Conservation (phyloP, 2,888 invertebrate species). For the Mactromeris polynyma region DNA sequence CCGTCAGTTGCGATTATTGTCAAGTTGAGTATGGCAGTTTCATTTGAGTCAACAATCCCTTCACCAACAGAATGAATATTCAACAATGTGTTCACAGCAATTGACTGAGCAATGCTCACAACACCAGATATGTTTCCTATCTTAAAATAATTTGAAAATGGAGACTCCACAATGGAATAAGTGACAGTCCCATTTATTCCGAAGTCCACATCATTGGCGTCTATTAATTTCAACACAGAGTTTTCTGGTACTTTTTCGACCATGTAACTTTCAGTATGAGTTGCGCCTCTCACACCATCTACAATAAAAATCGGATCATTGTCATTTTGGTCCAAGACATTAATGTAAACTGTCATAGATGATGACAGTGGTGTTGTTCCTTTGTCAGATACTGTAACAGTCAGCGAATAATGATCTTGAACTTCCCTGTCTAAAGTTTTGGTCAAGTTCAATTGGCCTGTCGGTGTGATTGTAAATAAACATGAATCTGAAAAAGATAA, state of each 20-base stretch:
- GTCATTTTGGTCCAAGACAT: slow-evolving; percentile 68
- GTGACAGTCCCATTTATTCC: slow-evolving; percentile 65
- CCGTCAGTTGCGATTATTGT: slow-evolving; percentile 60
- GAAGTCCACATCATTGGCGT: slow-evolving; percentile 64
- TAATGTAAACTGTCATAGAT: slow-evolving; percentile 38
- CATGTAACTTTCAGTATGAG: slow-evolving; percentile 28
- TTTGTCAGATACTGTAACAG: slow-evolving; percentile 43
- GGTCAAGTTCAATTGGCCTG: slow-evolving; percentile 30
- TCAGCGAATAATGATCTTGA: slow-evolving; percentile 24
- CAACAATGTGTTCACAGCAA: slow-evolving; percentile 50
- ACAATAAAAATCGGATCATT: slow-evolving; percentile 56
- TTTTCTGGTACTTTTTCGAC: slow-evolving; percentile 55
- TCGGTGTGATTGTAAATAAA: slow-evolving; percentile 17
- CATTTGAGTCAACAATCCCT: slow-evolving; percentile 16
- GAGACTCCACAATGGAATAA: slow-evolving; percentile 43
- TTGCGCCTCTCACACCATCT: slow-evolving; percentile 3
- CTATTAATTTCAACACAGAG: slow-evolving; percentile 52
- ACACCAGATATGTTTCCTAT: slow-evolving; percentile 47
- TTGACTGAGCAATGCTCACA: slow-evolving; percentile 32
- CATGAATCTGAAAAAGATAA: neutral
- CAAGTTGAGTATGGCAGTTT: slow-evolving; percentile 45
- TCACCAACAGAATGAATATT: neutral
- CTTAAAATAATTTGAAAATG: slow-evolving; percentile 37
- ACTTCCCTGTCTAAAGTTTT: slow-evolving; percentile 50
- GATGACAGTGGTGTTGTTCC: slow-evolving; percentile 42